Base-by-base conservation (phyloP, 2,888 invertebrate species). In the Platypus cylindrus region DNA sequence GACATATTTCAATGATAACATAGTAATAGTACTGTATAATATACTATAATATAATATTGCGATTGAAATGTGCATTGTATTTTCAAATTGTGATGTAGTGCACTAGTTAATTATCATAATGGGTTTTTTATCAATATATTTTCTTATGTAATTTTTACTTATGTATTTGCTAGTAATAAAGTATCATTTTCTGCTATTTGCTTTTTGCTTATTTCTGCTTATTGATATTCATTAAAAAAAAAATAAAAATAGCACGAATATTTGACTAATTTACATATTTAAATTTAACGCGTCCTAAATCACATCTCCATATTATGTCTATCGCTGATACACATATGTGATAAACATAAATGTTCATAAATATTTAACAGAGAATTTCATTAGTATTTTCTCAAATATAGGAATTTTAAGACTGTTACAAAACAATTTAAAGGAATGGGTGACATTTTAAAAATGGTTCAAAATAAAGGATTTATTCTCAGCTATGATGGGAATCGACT, bases 401-500 rank as follows among this genome's bases (percentile, higher is more conserved):
- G 22, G 27, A 8, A 27, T 20, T n/a, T n/a, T 40, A 34, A 36
- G 24, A 25, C 31, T 34, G 14, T 27, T 17, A 15, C 29, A 26
- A n/a, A 30, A 24, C 33, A 27, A 36, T 36, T 16, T 23, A 20
- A 34, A 27, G 36, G 29, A 17, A 40, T 40, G 36, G 36, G 36
- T 29, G 18, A 25, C 18, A 37, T 37, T 34, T 36, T 37, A 11
- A 40, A 40, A 24, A 34, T 30, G 18, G 13, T 34, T 22, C 32
- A 34, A 31, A 34, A 18, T 32, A 34, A 40, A 32, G 22, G 37
- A n/a, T 37, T 34, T 20, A 24, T 34, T 22, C 34, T 40, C n/a
- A 34, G 26, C 16, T 34, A 18, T 29, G 34, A 37, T 29, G 34
- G 31, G 27, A 28, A 23, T 17, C 37, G 40, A 11, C 31, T 34